phyloP scores from a whole-genome alignment of 1,140 invertebrate species.

The Saxidomus purpurata region DNA sequence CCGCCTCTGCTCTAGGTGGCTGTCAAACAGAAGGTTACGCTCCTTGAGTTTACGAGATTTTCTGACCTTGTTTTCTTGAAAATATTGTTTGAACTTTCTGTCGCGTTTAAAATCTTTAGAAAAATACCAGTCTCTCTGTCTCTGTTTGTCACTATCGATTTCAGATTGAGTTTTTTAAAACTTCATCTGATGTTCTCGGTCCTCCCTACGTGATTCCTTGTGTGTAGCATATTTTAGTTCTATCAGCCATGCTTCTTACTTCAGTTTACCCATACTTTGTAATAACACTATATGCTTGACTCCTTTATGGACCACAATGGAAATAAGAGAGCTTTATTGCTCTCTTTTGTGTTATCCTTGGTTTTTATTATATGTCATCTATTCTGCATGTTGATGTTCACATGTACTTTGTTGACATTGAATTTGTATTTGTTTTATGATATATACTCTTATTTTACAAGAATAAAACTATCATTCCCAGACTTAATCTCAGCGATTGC shows the following conservation, averaged over 20 bases:
- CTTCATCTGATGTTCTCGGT: neutral
- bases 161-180: neutral
- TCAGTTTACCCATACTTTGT: conserved; percentile 10
- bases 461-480: too few relatives aligned
- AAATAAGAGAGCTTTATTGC: too few relatives aligned
- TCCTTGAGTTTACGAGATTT: neutral
- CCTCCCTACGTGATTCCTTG: neutral
- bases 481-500: neutral
- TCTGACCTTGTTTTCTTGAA: neutral
- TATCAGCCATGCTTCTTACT: neutral
- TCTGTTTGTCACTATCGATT: conserved; percentile 18
- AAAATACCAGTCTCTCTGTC: conserved; percentile 14
- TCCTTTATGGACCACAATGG: too few relatives aligned
- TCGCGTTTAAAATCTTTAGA: neutral
- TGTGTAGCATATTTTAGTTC: neutral
- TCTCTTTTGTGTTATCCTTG: too few relatives aligned
- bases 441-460: too few relatives aligned
- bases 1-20: neutral
- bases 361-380: too few relatives aligned
- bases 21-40: neutral
- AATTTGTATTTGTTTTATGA: too few relatives aligned
- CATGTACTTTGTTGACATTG: too few relatives aligned
- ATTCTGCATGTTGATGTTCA: too few relatives aligned
- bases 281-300: neutral
- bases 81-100: conserved; percentile 7